Conservation (phyloP, 2,888 invertebrate genomes). For the Stegana nigrithorax region DNA sequence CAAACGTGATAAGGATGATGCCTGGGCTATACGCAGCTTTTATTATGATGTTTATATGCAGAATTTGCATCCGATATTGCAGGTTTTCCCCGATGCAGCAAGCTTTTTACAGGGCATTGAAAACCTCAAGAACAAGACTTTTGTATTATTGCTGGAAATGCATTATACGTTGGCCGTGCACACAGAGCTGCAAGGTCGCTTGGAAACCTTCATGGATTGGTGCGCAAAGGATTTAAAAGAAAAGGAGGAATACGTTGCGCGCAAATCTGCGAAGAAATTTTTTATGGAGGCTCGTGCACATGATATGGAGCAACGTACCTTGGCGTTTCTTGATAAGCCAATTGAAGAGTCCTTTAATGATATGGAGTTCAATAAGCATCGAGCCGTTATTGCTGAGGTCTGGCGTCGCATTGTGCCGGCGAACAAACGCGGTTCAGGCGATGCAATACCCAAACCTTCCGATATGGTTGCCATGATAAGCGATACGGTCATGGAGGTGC, state of each 20-base stretch:
- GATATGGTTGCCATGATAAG: conserved; percentile 63
- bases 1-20: conserved; percentile 62
- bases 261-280: conserved; percentile 61
- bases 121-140: conserved; percentile 62
- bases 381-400: conserved; percentile 55
- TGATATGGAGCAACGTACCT: conserved; percentile 48
- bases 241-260: conserved; percentile 58
- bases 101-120: conserved; percentile 57
- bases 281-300: conserved; percentile 61
- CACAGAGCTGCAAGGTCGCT: conserved; percentile 55
- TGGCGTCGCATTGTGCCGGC: conserved; percentile 59
- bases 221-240: conserved; percentile 57
- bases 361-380: conserved; percentile 45
- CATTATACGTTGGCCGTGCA: conserved; percentile 63
- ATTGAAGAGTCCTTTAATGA: conserved; percentile 52
- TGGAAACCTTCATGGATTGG: conserved; percentile 61
- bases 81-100: conserved; percentile 59
- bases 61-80: conserved; percentile 57
- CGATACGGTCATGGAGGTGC: conserved; percentile 49
- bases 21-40: conserved; percentile 64
- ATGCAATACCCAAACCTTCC: conserved; percentile 45
- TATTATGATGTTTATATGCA: conserved; percentile 61
- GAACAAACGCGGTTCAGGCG: conserved; percentile 51
- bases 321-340: conserved; percentile 46
- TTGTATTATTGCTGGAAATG: conserved; percentile 62